Percentiles rank a stretch among this genome's conserved stretches.
Conservation (phyloP, 2,797 vertebrate species). For the Rhabdomys pumilio region DNA sequence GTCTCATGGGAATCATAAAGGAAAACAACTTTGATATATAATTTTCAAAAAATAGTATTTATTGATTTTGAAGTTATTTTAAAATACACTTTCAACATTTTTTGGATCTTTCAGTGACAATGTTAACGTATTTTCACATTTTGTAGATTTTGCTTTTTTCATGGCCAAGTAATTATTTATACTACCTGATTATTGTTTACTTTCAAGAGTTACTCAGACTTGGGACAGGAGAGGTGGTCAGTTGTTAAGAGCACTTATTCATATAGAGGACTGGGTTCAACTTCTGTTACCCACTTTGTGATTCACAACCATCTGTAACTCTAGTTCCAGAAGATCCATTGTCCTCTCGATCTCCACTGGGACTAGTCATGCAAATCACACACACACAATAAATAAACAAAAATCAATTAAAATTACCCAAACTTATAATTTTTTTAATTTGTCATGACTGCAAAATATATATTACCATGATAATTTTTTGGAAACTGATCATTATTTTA, state of each 20-base stretch:
- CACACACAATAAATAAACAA: neutral
- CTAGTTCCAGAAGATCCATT: neutral
- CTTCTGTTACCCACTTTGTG: neutral
- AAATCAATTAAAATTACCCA: neutral
- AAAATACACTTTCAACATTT: conserved; percentile 33
- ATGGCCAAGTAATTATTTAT: conserved; percentile 9
- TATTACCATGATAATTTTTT: neutral
- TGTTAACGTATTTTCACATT: conserved; percentile 5
- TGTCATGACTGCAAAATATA: conserved; percentile 30
- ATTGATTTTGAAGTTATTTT: conserved; percentile 67
- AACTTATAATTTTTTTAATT: conserved; percentile 17
- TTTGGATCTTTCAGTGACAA: conserved; percentile 10
- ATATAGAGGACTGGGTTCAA: neutral
- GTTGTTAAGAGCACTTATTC: neutral
- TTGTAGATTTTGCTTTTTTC: neutral
- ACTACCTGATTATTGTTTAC: conserved; percentile 4
- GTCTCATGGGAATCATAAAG: neutral
- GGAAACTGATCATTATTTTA: conserved; percentile 54
- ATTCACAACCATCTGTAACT: neutral
- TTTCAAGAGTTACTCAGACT: conserved; percentile 22
- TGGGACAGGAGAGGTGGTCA: neutral
- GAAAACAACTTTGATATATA: conserved; percentile 32
- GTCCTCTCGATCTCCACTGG: neutral
- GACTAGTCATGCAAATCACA: neutral
- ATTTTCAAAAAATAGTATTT: conserved; percentile 55